Conservation (phyloP, 2,888 invertebrate species). For the Stomorhina lunata region DNA sequence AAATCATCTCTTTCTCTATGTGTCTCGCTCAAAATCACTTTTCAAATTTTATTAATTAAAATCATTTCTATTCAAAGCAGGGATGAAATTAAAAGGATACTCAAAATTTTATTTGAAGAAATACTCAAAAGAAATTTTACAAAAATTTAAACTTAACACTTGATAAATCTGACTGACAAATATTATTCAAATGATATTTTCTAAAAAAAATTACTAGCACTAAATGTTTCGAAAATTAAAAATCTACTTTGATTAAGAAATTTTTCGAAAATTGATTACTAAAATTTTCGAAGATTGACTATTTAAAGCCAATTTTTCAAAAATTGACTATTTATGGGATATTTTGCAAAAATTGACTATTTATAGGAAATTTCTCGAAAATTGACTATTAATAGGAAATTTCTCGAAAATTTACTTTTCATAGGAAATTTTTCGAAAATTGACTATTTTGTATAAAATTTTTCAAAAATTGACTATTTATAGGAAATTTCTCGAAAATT, state of each 20-base stretch:
- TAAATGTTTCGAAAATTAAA: too few relatives aligned
- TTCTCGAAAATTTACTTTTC: not conserved
- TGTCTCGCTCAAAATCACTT: not conserved
- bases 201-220: too few relatives aligned
- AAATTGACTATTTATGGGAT: not conserved
- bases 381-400: not conserved
- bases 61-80: constrained; percentile 11
- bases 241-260: too few relatives aligned
- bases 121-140: not conserved
- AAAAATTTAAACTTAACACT: too few relatives aligned
- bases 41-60: constrained; percentile 14
- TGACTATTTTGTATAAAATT: too few relatives aligned
- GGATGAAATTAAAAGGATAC: not conserved
- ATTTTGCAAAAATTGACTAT: not conserved
- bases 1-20: not conserved
- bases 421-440: too few relatives aligned
- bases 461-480: too few relatives aligned
- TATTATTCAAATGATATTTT: too few relatives aligned
- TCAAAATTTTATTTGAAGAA: not conserved
- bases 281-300: not conserved
- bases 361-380: not conserved
- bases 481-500: too few relatives aligned
- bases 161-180: too few relatives aligned
- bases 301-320: not conserved
- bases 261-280: too few relatives aligned